Conservation (phyloP, 2,113 vertebrate genomes). For the Rhea americana region DNA sequence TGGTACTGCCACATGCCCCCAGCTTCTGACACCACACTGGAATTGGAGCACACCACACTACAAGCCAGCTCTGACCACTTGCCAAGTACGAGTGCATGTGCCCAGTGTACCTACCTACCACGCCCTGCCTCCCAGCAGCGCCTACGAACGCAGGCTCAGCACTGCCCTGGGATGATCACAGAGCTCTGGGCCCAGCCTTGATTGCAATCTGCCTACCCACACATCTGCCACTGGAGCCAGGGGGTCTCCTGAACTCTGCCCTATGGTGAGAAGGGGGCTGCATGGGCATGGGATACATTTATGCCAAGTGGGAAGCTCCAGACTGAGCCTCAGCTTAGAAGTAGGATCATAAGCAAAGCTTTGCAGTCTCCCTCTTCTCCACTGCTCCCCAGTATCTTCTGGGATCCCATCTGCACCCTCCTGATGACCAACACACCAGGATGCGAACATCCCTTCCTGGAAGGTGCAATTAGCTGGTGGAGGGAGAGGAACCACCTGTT, state of each 20-base stretch:
- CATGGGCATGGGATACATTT: rapidly evolving
- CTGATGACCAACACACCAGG: not conserved
- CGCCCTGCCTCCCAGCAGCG: not conserved
- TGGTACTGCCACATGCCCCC: not conserved
- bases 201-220: not conserved
- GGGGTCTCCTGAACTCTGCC: not conserved
- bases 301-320: not conserved
- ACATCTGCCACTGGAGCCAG: not conserved
- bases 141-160: not conserved
- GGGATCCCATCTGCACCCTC: not conserved
- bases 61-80: not conserved
- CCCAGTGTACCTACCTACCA: rapidly evolving
- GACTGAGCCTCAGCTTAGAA: not conserved
- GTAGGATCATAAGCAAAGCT: not conserved
- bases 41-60: not conserved
- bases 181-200: not conserved
- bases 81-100: not conserved
- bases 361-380: rapidly evolving
- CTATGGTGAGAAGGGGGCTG: not conserved
- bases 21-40: not conserved
- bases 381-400: not conserved
- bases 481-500: not conserved
- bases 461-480: rapidly evolving
- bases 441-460: rapidly evolving
- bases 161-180: not conserved